Evolutionary conservation across 2,888 invertebrate genomes (phyloP), one percentile per base, ranked within the genome.

Genomic region (Lasioglossum figueresi): DNA sequence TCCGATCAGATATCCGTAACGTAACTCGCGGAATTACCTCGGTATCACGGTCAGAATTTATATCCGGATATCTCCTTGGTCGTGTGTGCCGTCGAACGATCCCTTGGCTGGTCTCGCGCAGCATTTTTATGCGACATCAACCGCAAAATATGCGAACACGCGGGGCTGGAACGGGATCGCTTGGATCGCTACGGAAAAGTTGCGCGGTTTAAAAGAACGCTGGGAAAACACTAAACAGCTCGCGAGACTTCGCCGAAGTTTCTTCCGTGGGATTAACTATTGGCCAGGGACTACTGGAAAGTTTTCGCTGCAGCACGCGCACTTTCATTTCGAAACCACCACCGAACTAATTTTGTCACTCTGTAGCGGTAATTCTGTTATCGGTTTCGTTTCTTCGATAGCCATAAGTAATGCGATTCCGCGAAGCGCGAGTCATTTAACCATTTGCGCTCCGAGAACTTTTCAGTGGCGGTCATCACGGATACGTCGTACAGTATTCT

Each of bases 201-300:
- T 87, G 80, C 48, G 52, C 82, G 34, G 66, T 74, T 87, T 68
- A 27, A 72, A 59, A 85, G 78, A 80, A 80, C 68, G 48, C 48
- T 59, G 19, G 43, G 45, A 68, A n/a, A 16, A 83, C 71, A 37
- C 14, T 4, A 31, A 40, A 52, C 66, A 73, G 59, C 66, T 66
- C 37, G n/a, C 66, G 56, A 40, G 52, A 68, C 74, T 76, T 82
- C 37, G 19, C 40, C 63, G 40, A 74, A 88, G 70, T 83, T 84
- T 14, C 27, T 37, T 76, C 77, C 73, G 63, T 45, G 16, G 89
- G 83, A 89, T 88, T 88, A 88, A 89, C 70, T 76, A 79, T 82
- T 63, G 76, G 56, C 52, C 84, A 43, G 73, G 43, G 78, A 80
- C 68, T 34, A 52, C 59, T 5, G 71, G 34, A 75, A 88, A 79